These are phyloP conservation scores for Medauroidea extradentata DNA, from an alignment of 1,140 invertebrate species.

Conservation along the genomic window DNA sequence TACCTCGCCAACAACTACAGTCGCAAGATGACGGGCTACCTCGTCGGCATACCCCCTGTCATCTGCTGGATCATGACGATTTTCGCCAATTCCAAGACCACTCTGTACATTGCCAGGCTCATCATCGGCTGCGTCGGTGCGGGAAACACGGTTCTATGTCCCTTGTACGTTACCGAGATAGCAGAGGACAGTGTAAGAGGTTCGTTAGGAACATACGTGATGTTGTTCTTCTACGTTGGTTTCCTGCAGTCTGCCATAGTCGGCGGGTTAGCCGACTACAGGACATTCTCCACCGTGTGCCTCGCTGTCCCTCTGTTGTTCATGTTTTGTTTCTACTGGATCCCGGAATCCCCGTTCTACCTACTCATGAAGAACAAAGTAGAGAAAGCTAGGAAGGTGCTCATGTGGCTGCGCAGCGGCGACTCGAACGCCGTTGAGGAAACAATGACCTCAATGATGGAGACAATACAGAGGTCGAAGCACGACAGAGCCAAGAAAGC, in stretches of 20 bases:
- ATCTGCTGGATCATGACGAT: constrained; percentile 40
- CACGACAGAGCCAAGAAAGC: no score
- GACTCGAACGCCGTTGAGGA: constrained; percentile 12
- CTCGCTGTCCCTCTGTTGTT: constrained; percentile 45
- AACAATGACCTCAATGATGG: no score
- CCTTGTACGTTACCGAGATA: constrained; percentile 57
- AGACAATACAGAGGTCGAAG: no score
- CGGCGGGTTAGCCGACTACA: constrained; percentile 50
- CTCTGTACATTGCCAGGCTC: constrained; percentile 36
- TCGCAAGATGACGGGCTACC: constrained; percentile 38
- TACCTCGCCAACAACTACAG: constrained; percentile 40
- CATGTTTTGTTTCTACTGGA: constrained; percentile 43
- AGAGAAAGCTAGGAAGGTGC: constrained; percentile 41
- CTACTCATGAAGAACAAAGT: constrained; percentile 37
- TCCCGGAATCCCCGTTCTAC: constrained; percentile 56
- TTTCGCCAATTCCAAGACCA: constrained; percentile 28
- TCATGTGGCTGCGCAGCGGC: constrained; percentile 30
- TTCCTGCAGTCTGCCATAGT: constrained; percentile 52
- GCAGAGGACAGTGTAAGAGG: constrained; percentile 52
- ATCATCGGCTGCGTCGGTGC: constrained; percentile 48
- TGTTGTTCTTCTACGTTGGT: constrained; percentile 52
- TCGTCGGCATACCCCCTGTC: constrained; percentile 28
- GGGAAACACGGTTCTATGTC: constrained; percentile 41
- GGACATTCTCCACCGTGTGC: constrained; percentile 40
- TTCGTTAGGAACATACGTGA: constrained; percentile 47